A percentile compares a stretch with the other conserved stretches of the same genome.
These are phyloP conservation scores for Oryzias curvinotus DNA, from an alignment of 2,113 vertebrate genomes.

Conservation along the genomic window DNA sequence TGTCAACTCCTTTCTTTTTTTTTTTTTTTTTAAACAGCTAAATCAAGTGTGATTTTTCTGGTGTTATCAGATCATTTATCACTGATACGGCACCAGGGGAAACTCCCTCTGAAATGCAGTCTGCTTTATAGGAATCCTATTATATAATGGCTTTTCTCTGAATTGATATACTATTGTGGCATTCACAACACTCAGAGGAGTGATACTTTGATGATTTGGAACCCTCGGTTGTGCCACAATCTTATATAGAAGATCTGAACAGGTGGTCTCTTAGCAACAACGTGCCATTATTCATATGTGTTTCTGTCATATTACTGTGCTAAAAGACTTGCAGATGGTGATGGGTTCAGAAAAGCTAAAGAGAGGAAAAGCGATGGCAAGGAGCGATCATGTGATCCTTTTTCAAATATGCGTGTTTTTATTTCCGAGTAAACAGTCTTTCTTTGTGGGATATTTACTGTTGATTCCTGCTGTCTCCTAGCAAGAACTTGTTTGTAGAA, in stretches of 20 bases:
- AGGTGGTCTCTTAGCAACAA: conserved; percentile 83
- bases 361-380: conserved; percentile 11
- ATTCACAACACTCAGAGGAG: conserved; percentile 38
- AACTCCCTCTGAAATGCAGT: conserved; percentile 10
- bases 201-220: conserved; percentile 54
- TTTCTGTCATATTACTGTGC: conserved; percentile 72
- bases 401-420: conserved; percentile 18
- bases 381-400: conserved; percentile 1
- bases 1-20: conserved; percentile 46
- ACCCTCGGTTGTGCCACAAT: conserved; percentile 49
- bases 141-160: conserved; percentile 31
- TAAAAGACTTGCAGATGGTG: conserved; percentile 45
- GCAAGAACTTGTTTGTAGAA: conserved; percentile 5
- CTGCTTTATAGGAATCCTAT: background rate
- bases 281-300: conserved; percentile 69
- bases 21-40: conserved; percentile 29
- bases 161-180: conserved; percentile 37
- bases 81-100: conserved; percentile 1
- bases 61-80: too few relatives aligned
- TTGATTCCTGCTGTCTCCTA: conserved; percentile 9
- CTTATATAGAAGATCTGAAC: conserved; percentile 73
- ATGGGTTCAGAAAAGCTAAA: conserved; percentile 38
- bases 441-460: conserved; percentile 13
- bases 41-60: conserved; percentile 11
- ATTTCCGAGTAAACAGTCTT: conserved; percentile 11